Evolutionary conservation across 2,888 invertebrate species (phyloP), one percentile per base, ranked within the genome.

Genomic region (Dendrolimus pini): DNA sequence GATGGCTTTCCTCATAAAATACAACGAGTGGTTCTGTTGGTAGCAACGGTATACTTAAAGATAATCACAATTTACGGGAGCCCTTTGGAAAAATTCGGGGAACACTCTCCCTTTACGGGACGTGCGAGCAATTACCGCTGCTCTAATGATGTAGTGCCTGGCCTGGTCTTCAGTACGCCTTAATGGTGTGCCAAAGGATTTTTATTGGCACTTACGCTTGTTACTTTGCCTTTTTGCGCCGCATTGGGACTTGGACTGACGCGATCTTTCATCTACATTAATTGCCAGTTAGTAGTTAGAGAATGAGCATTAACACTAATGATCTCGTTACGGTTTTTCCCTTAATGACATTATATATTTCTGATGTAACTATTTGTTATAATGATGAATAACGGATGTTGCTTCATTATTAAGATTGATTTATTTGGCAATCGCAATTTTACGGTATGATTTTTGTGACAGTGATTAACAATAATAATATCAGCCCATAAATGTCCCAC

Each of bases 1-100:
- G 89, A 89, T 89, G 89, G 85, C 88, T 85, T 78, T 77, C 68
- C 86, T 85, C 89, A 83, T 89, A 89, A 89, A 89, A 89, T 86
- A 87, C 82, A 77, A 81, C 76, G 82, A 89, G 88, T 85, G 85
- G 83, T 80, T 81, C 82, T 83, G 82, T 79, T 82, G 78, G 80
- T 83, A 82, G 75, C 82, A 77, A 77, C 77, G 80, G 74, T 79
- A 75, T 86, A 86, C 88, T 89, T 84, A 85, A 85, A 88, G 86
- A 86, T 90, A 89, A 90, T 89, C 87, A 87, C 83, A 86, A 90
- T 89, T 90, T 90, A 89, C 89, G 79, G 80, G 75, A 74, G 77
- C 78, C 83, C 78, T 81, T 80, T 75, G 70, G 68, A 67, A 66
- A 73, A 79, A 77, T 80, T 85, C 77, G 72, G 75, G 75, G 73